Conservation (phyloP, 2,113 vertebrate species). For the Bungarus multicinctus region DNA sequence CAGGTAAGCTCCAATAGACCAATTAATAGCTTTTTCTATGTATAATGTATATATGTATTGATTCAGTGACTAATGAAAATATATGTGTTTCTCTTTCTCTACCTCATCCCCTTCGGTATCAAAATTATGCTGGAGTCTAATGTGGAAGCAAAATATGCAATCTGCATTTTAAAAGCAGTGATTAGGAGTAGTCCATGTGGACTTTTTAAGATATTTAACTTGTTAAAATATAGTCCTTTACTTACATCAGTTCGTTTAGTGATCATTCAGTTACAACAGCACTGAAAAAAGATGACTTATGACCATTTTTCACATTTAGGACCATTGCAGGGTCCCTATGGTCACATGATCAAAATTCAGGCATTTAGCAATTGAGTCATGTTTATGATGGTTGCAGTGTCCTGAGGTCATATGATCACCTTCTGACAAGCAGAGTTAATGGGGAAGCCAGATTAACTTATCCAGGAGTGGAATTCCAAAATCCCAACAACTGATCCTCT, state of each 20-base stretch:
- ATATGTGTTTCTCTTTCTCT: background rate
- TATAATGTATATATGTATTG: background rate
- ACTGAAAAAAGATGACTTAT: background rate
- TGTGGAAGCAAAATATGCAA: background rate
- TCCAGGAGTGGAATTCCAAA: no score
- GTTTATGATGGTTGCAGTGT: no score
- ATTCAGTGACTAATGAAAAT: background rate
- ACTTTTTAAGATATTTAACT: background rate
- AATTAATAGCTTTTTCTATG: background rate
- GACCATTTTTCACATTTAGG: background rate
- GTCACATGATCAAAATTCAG: no score
- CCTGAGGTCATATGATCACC: no score
- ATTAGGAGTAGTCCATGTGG: background rate
- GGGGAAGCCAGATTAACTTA: no score
- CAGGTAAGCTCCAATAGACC: constrained; percentile 72
- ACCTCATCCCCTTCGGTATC: constrained; percentile 6
- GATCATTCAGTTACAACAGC: background rate
- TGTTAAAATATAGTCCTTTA: background rate
- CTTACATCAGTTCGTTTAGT: background rate
- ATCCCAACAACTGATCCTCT: no score
- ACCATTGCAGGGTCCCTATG: no score
- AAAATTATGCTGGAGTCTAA: constrained; percentile 1
- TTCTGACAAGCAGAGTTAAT: no score
- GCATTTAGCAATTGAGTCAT: no score
- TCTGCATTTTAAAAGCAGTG: background rate